phyloP scores from a whole-genome alignment of 2,888 invertebrate genomes.

The Spilarctia lutea region DNA sequence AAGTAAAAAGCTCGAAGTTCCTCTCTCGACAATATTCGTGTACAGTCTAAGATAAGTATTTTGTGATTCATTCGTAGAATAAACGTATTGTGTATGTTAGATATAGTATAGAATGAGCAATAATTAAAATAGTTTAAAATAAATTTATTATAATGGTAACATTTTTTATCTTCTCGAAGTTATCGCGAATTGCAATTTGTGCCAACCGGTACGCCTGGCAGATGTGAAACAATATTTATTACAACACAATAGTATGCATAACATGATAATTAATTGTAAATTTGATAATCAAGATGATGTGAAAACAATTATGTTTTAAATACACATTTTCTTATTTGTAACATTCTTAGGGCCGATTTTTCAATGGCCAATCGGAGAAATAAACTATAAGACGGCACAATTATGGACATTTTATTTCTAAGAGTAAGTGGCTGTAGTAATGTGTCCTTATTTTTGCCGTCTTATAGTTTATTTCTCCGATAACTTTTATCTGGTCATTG shows the following conservation, averaged over 20 bases:
- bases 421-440: too few relatives aligned
- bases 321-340: not conserved
- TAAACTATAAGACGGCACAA: too few relatives aligned
- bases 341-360: too few relatives aligned
- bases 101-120: conserved; percentile 27
- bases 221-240: not conserved
- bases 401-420: too few relatives aligned
- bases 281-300: not conserved
- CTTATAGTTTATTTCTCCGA: too few relatives aligned
- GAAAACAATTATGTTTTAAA: not conserved
- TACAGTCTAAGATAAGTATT: conserved; percentile 55
- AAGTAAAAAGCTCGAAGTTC: conserved; percentile 66
- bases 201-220: not conserved
- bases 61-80: conserved; percentile 54
- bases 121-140: conserved; percentile 9
- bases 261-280: not conserved
- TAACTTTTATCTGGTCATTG: too few relatives aligned
- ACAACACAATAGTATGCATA: not conserved
- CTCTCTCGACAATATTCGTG: conserved; percentile 79
- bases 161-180: not conserved
- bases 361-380: too few relatives aligned
- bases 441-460: too few relatives aligned
- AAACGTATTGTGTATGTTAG: conserved; percentile 40
- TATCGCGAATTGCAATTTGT: not conserved
- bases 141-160: not conserved